Percentiles rank a stretch among this genome's conserved stretches.
Evolutionary conservation across 2,888 invertebrate species (phyloP).

Genomic region (Mythimna albipuncta): DNA sequence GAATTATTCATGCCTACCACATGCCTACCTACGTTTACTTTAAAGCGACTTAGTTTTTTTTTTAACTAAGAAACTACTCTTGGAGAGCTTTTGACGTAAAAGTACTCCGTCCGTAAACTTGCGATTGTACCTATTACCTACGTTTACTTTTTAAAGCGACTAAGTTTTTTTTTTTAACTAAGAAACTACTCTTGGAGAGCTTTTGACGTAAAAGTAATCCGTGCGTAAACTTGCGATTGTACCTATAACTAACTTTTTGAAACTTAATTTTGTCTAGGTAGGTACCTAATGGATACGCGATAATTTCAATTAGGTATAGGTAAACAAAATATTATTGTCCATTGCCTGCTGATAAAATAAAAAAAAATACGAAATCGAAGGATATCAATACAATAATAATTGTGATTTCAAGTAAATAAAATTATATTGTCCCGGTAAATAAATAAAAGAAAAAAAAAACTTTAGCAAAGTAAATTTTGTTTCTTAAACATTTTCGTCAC

Average conservation of each 20-base stretch:
- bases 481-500: not conserved
- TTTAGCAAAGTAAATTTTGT: not conserved
- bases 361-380: not conserved
- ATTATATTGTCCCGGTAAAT: too few relatives aligned
- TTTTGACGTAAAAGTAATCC: not conserved
- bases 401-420: too few relatives aligned
- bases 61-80: not conserved
- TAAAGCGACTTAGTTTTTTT: not conserved
- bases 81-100: not conserved
- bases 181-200: not conserved
- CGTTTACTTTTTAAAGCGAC: too few relatives aligned
- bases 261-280: not conserved
- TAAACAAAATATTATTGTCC: too few relatives aligned
- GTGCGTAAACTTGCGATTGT: too few relatives aligned
- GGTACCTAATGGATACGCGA: not conserved
- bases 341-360: too few relatives aligned
- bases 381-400: not conserved
- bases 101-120: too few relatives aligned
- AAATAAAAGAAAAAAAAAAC: not conserved
- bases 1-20: not conserved
- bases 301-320: not conserved
- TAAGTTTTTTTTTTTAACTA: not conserved
- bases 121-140: too few relatives aligned
- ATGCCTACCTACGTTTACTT: too few relatives aligned
- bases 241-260: too few relatives aligned